phyloP scores from a whole-genome alignment of 64 coral and sea anemone species.

The Porites australiensis region DNA sequence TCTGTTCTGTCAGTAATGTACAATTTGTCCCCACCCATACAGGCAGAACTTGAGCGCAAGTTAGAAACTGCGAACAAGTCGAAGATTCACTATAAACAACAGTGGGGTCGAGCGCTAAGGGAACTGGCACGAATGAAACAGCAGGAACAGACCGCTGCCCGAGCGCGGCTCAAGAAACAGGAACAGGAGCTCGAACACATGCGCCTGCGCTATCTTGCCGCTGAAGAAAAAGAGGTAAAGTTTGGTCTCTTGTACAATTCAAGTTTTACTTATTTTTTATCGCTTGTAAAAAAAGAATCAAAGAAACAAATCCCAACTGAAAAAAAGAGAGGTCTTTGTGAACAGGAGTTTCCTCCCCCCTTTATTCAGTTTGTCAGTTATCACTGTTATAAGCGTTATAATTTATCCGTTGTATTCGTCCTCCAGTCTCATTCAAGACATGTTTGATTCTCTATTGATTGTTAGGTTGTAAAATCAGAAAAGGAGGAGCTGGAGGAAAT shows the following conservation, averaged over 20 bases:
- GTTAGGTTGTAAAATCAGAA: constrained; percentile 90
- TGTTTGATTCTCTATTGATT: not conserved
- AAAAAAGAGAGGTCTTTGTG: no score
- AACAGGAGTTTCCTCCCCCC: no score
- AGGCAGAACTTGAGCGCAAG: constrained; percentile 93
- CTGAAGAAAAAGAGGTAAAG: constrained; percentile 93
- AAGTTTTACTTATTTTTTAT: no score
- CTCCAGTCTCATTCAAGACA: no score
- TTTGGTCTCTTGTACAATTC: not conserved
- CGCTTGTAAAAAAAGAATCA: no score
- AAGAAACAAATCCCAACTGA: no score
- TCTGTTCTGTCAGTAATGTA: not conserved
- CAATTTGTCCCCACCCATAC: not conserved
- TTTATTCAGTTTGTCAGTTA: no score
- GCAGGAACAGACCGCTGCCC: constrained; percentile 87
- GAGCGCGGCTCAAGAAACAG: constrained; percentile 92
- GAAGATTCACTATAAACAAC: constrained; percentile 98
- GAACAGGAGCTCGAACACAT: constrained; percentile 94
- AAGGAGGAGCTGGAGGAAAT: constrained; percentile 91
- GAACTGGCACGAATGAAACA: constrained; percentile 95
- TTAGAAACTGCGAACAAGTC: constrained; percentile 93
- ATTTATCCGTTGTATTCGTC: no score
- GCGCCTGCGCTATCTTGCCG: constrained; percentile 93
- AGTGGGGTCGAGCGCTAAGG: constrained; percentile 92
- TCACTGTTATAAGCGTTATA: no score